These are phyloP conservation scores for Gambelia wislizenii DNA, from an alignment of 2,797 vertebrate species.

Conservation along the genomic window DNA sequence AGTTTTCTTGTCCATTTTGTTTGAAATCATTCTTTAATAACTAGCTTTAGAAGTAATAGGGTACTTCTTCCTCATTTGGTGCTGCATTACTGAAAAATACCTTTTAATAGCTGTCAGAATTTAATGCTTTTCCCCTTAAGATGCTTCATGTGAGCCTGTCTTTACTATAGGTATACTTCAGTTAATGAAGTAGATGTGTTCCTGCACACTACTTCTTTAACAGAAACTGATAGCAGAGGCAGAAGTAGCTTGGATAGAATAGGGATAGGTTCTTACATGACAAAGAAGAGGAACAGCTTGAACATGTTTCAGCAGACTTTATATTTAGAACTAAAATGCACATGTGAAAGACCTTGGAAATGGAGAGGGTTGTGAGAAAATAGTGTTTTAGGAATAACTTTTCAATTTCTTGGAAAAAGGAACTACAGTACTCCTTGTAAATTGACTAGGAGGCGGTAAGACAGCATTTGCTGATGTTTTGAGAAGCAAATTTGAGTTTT, in stretches of 20 bases:
- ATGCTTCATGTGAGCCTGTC: neutral
- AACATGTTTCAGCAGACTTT: too few relatives aligned
- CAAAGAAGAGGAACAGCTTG: too few relatives aligned
- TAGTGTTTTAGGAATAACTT: neutral
- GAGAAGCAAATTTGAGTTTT: constrained; percentile 34
- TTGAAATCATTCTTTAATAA: constrained; percentile 37
- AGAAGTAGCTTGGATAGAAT: too few relatives aligned
- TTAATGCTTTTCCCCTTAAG: neutral
- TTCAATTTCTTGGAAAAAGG: accelerated
- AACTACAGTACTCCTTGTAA: accelerated
- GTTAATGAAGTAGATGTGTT: too few relatives aligned
- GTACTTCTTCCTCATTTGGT: neutral
- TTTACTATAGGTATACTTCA: neutral
- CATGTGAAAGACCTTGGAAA: neutral
- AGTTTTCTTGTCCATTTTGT: neutral
- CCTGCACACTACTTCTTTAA: too few relatives aligned
- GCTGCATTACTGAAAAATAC: constrained; percentile 38
- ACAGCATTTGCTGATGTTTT: neutral
- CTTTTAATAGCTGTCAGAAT: neutral
- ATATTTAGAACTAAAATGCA: too few relatives aligned
- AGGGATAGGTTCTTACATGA: too few relatives aligned
- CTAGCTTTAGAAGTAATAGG: constrained; percentile 5
- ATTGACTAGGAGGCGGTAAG: accelerated
- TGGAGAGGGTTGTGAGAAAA: neutral
- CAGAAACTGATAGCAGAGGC: too few relatives aligned